Conservation (phyloP, 1,140 invertebrate genomes). For the Latrodectus geometricus region DNA sequence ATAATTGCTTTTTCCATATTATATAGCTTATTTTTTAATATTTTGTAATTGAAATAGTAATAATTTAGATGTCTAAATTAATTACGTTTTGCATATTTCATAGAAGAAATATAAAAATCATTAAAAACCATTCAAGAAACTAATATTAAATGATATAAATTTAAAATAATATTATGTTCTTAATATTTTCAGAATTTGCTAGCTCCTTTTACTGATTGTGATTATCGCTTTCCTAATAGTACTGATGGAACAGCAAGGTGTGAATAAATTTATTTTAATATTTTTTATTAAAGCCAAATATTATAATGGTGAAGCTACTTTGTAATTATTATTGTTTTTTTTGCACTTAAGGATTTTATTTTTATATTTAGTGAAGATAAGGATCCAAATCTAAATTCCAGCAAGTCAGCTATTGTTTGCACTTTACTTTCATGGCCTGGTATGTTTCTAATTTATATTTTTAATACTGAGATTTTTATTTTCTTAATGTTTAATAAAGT, state of each 20-base stretch:
- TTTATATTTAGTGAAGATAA: conserved; percentile 78
- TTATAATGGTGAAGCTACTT: background rate
- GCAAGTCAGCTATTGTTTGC: conserved; percentile 84
- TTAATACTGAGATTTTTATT: background rate
- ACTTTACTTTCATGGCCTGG: conserved; percentile 92
- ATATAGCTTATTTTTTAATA: no score
- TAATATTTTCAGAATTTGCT: conserved; percentile 79
- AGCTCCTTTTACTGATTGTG: conserved; percentile 92
- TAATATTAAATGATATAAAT: no score
- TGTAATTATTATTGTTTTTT: background rate
- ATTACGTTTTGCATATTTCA: no score
- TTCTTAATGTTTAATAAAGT: background rate
- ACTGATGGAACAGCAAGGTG: conserved; percentile 34
- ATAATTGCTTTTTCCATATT: no score
- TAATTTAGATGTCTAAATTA: no score
- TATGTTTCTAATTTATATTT: conserved; percentile 20
- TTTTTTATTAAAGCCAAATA: background rate
- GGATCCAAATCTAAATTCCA: conserved; percentile 84
- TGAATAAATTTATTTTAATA: conserved; percentile 11
- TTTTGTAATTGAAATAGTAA: no score
- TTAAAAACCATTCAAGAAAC: no score
- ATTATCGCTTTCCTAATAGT: conserved; percentile 71
- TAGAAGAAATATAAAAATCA: no score
- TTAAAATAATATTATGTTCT: no score
- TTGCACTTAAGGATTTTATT: background rate